Percentiles rank a stretch among this genome's conserved stretches.
Evolutionary conservation across 1,140 invertebrate species (phyloP).

Genomic region (Ceratina australensis): DNA sequence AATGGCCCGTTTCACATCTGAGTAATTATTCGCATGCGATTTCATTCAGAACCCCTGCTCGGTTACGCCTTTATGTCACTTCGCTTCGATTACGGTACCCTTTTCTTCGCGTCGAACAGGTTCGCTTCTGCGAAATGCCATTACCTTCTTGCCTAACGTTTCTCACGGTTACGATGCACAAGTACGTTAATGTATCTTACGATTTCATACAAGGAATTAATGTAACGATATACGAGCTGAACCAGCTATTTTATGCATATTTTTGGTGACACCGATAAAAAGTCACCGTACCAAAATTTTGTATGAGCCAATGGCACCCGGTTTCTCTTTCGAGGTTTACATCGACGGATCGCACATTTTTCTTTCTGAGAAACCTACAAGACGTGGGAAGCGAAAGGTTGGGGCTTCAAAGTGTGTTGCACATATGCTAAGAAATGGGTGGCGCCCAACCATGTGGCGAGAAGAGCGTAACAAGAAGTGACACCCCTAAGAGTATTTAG

Average conservation of each 20-base stretch:
- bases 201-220: neutral
- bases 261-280: neutral
- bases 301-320: neutral
- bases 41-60: neutral
- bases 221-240: too few relatives aligned
- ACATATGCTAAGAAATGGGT: slow-evolving; percentile 67
- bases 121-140: slow-evolving; percentile 3
- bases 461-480: slow-evolving; percentile 40
- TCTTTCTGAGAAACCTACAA: slow-evolving; percentile 60
- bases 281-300: neutral
- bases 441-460: slow-evolving; percentile 62
- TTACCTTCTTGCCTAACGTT: neutral
- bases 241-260: neutral
- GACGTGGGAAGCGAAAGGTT: slow-evolving; percentile 68
- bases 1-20: slow-evolving; percentile 23
- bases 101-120: neutral
- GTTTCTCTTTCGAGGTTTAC: slow-evolving; percentile 29
- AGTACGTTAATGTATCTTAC: neutral
- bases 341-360: slow-evolving; percentile 33
- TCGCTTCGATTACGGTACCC: neutral
- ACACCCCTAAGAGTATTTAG: slow-evolving; percentile 3
- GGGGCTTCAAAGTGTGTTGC: slow-evolving; percentile 52
- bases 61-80: slow-evolving; percentile 30
- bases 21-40: slow-evolving; percentile 52
- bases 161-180: neutral